These are phyloP conservation scores for Caradrina kadenii DNA, from an alignment of 2,888 invertebrate genomes.

Conservation along the genomic window DNA sequence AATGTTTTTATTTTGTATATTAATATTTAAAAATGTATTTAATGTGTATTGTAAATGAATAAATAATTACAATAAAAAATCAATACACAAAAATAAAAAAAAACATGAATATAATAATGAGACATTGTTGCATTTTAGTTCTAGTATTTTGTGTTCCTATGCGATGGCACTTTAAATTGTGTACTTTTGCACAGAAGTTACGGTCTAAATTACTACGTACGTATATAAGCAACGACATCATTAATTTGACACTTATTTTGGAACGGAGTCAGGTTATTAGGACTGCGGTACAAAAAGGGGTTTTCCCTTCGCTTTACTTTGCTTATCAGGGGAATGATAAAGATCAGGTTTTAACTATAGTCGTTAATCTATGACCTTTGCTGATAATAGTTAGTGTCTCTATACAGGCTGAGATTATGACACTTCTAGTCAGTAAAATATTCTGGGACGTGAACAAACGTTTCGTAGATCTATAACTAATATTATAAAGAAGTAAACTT, in stretches of 20 bases:
- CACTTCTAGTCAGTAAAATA: background rate
- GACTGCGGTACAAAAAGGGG: conserved; percentile 9
- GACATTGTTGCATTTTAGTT: background rate
- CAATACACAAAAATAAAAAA: too few species aligned
- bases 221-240: conserved; percentile 18
- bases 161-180: background rate
- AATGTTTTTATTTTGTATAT: too few species aligned
- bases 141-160: background rate
- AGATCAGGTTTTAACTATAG: conserved; percentile 28
- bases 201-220: background rate
- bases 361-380: conserved; percentile 5
- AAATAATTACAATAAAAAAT: too few species aligned
- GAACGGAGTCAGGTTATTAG: conserved; percentile 9
- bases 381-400: too few species aligned
- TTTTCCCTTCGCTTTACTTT: conserved; percentile 31
- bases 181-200: background rate
- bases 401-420: too few species aligned
- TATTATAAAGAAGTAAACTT: too few species aligned
- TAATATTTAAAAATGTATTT: too few species aligned
- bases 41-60: too few species aligned
- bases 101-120: too few species aligned
- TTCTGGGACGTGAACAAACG: too few species aligned
- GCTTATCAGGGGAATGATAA: conserved; percentile 7
- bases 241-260: conserved; percentile 9
- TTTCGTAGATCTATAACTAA: too few species aligned